phyloP scores from a whole-genome alignment of 1,140 invertebrate species.

The Palaemon carinicauda region DNA sequence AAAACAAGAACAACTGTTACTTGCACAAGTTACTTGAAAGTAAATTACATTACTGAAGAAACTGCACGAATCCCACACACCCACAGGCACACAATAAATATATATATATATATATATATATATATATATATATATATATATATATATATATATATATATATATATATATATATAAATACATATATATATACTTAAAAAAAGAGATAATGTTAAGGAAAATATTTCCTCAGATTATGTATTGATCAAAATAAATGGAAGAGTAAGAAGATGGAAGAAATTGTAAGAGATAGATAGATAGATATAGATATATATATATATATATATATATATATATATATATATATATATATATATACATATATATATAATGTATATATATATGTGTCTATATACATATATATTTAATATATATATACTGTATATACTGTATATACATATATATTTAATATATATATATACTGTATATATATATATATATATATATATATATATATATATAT shows the following conservation, averaged over 20 bases:
- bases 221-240: too few relatives aligned
- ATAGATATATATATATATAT: conserved; percentile 2
- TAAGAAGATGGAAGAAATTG: too few relatives aligned
- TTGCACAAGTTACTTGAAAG: too few relatives aligned
- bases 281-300: neutral
- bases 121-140: neutral
- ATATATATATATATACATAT: conserved; percentile 3
- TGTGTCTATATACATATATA: neutral
- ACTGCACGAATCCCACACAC: too few relatives aligned
- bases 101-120: conserved; percentile 14
- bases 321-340: conserved; percentile 13
- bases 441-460: neutral
- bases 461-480: neutral
- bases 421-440: conserved; percentile 3
- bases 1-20: too few relatives aligned
- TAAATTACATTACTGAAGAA: too few relatives aligned
- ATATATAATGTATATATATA: neutral
- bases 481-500: neutral
- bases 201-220: too few relatives aligned
- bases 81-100: neutral
- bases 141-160: neutral
- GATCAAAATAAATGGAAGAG: too few relatives aligned
- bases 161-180: neutral
- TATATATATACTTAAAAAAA: conserved; percentile 8
- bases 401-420: neutral